Base-by-base conservation (phyloP, 2,888 invertebrate species). In the Cyclophora punctaria region DNA sequence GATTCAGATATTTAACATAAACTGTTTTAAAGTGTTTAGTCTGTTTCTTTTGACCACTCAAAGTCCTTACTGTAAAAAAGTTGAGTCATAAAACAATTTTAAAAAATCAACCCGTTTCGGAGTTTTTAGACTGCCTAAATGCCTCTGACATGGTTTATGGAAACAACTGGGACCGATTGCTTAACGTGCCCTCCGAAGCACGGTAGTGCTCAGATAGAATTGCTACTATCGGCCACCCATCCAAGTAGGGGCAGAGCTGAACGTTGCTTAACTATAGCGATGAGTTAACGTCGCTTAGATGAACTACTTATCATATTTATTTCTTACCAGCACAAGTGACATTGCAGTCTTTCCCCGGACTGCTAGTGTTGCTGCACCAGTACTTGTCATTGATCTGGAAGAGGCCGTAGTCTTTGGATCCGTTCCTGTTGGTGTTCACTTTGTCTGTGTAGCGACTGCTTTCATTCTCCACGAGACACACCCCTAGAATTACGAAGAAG, bases 391-490 rank as follows among this genome's bases (percentile, higher is more conserved):
- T 89, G 56, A 89, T 87, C 70, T 88, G 89, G 75, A 88, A 89
- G 0, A 90, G 89, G 0, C 90, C 90, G 62, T 85, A 87, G 73
- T 90, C 89, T n/a, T 70, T 67, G 48, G 88, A 87, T 0, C 90
- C 90, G 67, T 91, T 85, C 43, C 57, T 66, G 66, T 91, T 91
- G 3, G 69, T 57, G n/a, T 51, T 76, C 0, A 88, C 84, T 43
- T 79, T 82, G 50, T 78, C 69, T 0, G 91, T 90, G 51, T 82
- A 72, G 3, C 89, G 73, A 0, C 71, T 60, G 57, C 90, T 90
- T 64, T 90, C 90, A 5, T 78, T 69, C 55, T 90, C 81, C 1
- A 89, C 76, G 3, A 91, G 64, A 55, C 90, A 90, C 3, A 90
- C 78, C 90, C 90, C 86, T 87, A 63, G n/a, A 51, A 48, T 1